These are phyloP conservation scores for Erannis defoliaria DNA, from an alignment of 2,888 invertebrate genomes.

Conservation along the genomic window DNA sequence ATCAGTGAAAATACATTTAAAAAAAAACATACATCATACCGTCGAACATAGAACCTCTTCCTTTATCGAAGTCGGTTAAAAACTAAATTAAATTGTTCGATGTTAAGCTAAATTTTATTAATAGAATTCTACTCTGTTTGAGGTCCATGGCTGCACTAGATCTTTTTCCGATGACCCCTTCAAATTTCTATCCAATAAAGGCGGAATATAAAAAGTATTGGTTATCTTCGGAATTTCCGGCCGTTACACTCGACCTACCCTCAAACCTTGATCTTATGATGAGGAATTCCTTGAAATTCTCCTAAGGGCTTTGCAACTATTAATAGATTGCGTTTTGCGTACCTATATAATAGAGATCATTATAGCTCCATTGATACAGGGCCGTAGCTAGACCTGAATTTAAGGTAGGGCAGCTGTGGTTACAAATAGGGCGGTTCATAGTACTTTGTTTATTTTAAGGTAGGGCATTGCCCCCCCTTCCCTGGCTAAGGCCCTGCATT, in stretches of 20 bases:
- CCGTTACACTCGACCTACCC: slow-evolving; percentile 23
- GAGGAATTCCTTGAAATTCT: slow-evolving; percentile 23
- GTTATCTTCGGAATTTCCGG: slow-evolving; percentile 29
- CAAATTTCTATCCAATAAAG: slow-evolving; percentile 31
- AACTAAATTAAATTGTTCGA: too few relatives aligned
- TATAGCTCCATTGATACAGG: too few relatives aligned
- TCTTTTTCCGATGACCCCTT: slow-evolving; percentile 26
- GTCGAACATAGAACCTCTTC: too few relatives aligned
- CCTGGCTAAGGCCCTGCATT: too few relatives aligned
- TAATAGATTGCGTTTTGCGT: background rate
- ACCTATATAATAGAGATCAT: background rate
- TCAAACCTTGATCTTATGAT: slow-evolving; percentile 38
- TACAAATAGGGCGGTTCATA: too few relatives aligned
- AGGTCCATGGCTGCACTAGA: background rate
- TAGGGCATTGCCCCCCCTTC: too few relatives aligned
- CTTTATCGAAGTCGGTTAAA: too few relatives aligned
- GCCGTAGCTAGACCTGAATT: too few relatives aligned
- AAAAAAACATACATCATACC: too few relatives aligned
- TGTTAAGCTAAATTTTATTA: background rate
- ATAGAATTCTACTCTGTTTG: background rate
- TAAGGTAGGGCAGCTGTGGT: too few relatives aligned
- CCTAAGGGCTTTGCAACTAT: background rate
- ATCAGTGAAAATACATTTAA: too few relatives aligned
- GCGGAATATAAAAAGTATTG: slow-evolving; percentile 22
- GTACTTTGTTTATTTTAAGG: too few relatives aligned